Percentiles rank a stretch among this genome's conserved stretches.
Evolutionary conservation across 1,140 invertebrate species (phyloP).

Genomic region (Drosophila auraria): DNA sequence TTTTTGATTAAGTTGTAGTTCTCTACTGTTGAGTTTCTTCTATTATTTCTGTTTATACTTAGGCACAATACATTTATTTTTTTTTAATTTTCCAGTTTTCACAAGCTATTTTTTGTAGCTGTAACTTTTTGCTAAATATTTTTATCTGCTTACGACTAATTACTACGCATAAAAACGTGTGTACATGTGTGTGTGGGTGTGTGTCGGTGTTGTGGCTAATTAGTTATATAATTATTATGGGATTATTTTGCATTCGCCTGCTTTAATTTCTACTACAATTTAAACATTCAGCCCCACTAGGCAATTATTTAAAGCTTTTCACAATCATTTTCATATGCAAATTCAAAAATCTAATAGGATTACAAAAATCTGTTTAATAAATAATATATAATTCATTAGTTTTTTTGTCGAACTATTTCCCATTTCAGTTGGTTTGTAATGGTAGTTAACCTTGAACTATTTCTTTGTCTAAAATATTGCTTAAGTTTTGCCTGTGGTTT

Average conservation of each 20-base stretch:
- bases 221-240: conserved; percentile 46
- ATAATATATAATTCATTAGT: conserved; percentile 30
- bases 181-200: conserved; percentile 46
- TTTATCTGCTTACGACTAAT: conserved; percentile 54
- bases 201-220: conserved; percentile 52
- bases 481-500: conserved; percentile 48
- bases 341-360: conserved; percentile 52
- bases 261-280: conserved; percentile 72
- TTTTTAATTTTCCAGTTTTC: conserved; percentile 43
- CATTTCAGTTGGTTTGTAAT: conserved; percentile 28
- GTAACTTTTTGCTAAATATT: conserved; percentile 68
- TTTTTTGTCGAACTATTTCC: conserved; percentile 33
- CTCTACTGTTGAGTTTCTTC: conserved; percentile 43
- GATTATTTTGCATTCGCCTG: conserved; percentile 63
- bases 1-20: conserved; percentile 49
- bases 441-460: conserved; percentile 54
- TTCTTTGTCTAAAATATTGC: conserved; percentile 55
- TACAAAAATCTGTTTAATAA: conserved; percentile 48
- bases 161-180: conserved; percentile 78
- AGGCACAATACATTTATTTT: conserved; percentile 82
- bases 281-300: conserved; percentile 75
- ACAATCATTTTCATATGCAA: conserved; percentile 73
- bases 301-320: conserved; percentile 78
- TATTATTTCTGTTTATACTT: conserved; percentile 64
- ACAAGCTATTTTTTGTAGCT: conserved; percentile 32